Evolutionary conservation across 2,113 vertebrate species (phyloP).

Genomic region (Silurus asotus): DNA sequence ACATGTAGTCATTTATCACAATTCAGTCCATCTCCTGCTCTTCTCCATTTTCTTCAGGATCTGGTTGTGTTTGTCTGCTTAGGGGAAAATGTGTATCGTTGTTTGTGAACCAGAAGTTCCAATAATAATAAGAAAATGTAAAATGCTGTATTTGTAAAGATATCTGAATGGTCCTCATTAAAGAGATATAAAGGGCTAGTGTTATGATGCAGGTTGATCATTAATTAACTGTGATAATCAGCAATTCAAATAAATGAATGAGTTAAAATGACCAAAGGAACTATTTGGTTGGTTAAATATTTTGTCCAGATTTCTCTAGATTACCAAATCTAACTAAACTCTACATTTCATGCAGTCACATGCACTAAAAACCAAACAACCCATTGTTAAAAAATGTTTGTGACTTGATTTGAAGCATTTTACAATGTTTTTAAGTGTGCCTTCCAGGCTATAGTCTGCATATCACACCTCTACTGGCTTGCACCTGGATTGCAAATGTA

Average conservation of each 20-base stretch:
- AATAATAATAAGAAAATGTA: neutral
- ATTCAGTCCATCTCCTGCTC: neutral
- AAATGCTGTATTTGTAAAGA: neutral
- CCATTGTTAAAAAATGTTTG: neutral
- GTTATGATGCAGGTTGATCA: neutral
- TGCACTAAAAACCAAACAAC: neutral
- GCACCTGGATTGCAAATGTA: conserved; percentile 5
- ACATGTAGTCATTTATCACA: conserved; percentile 19
- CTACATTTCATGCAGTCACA: neutral
- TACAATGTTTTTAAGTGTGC: conserved; percentile 13
- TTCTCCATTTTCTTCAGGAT: neutral
- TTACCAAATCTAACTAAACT: neutral
- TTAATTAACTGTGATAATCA: neutral
- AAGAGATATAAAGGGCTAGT: neutral
- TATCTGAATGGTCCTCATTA: neutral
- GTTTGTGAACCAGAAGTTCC: neutral
- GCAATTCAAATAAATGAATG: neutral
- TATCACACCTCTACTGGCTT: neutral
- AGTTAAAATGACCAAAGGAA: neutral
- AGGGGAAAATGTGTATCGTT: neutral
- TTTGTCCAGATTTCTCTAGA: no score
- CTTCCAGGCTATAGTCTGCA: neutral
- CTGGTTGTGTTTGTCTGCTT: neutral
- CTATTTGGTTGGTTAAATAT: neutral
- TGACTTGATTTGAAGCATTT: neutral